Evolutionary conservation across 2,888 invertebrate genomes (phyloP).

Genomic region (Leistus spinibarbis): DNA sequence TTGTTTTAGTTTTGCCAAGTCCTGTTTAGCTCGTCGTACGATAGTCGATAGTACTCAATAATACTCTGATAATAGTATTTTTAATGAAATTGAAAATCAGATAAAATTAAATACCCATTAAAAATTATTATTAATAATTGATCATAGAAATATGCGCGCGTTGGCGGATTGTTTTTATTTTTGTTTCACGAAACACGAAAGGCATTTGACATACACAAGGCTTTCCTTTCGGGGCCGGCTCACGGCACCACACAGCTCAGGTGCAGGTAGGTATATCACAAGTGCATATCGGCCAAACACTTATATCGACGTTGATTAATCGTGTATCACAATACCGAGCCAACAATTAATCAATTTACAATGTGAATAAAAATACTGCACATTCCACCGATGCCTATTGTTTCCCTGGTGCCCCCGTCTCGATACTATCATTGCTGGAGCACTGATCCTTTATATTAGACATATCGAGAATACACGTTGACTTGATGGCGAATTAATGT

Average conservation of each 20-base stretch:
- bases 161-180: not conserved
- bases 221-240: slow-evolving; percentile 9
- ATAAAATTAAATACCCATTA: not conserved
- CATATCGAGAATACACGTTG: slow-evolving; percentile 18
- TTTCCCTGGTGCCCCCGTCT: not conserved
- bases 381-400: slow-evolving; percentile 14
- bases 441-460: not conserved
- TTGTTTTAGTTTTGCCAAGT: too few species aligned
- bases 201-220: slow-evolving; percentile 10
- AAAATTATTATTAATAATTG: not conserved
- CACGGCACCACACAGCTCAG: too few species aligned
- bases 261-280: slow-evolving; percentile 33
- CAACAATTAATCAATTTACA: slow-evolving; percentile 38
- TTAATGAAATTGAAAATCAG: not conserved
- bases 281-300: slow-evolving; percentile 32
- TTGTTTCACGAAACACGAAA: not conserved
- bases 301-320: slow-evolving; percentile 36
- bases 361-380: slow-evolving; percentile 17
- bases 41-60: too few species aligned
- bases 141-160: not conserved
- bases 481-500: slow-evolving; percentile 33
- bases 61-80: too few species aligned
- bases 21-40: too few species aligned
- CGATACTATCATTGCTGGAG: not conserved
- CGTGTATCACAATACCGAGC: slow-evolving; percentile 2